Conservation (phyloP, 2,113 vertebrate genomes). For the Limnothrissa miodon region DNA sequence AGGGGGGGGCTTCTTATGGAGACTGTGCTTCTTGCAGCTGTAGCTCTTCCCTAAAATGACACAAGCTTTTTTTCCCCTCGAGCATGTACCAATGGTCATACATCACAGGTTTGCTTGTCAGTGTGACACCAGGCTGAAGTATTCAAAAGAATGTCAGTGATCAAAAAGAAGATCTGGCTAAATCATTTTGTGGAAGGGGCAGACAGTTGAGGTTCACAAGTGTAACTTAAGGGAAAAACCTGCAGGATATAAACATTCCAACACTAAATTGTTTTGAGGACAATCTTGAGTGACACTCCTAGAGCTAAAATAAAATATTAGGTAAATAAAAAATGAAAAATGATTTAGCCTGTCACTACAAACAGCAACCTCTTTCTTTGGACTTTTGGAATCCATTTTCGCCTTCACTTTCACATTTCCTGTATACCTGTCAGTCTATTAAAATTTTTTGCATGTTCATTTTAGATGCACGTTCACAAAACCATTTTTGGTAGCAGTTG, state of each 20-base stretch:
- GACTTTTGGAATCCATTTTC: too few species aligned
- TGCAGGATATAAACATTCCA: background rate
- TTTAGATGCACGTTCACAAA: too few species aligned
- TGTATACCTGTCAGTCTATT: too few species aligned
- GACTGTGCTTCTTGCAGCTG: background rate
- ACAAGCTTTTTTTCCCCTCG: background rate
- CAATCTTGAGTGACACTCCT: too few species aligned
- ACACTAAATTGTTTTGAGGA: background rate
- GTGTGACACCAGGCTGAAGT: background rate
- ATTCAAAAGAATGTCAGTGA: background rate
- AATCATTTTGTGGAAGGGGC: background rate
- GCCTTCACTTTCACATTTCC: too few species aligned
- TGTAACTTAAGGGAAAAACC: background rate
- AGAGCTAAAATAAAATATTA: too few species aligned
- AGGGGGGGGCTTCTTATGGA: background rate
- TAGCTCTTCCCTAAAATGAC: background rate
- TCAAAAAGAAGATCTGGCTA: background rate
- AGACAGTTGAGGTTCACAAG: background rate
- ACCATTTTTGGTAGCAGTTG: too few species aligned
- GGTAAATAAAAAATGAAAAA: too few species aligned
- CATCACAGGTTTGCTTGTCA: background rate
- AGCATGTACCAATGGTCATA: background rate
- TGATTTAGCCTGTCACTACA: too few species aligned
- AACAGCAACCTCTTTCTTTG: too few species aligned
- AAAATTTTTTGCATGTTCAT: too few species aligned